These are phyloP conservation scores for Melieria crassipennis DNA, from an alignment of 2,888 invertebrate genomes.

Conservation along the genomic window DNA sequence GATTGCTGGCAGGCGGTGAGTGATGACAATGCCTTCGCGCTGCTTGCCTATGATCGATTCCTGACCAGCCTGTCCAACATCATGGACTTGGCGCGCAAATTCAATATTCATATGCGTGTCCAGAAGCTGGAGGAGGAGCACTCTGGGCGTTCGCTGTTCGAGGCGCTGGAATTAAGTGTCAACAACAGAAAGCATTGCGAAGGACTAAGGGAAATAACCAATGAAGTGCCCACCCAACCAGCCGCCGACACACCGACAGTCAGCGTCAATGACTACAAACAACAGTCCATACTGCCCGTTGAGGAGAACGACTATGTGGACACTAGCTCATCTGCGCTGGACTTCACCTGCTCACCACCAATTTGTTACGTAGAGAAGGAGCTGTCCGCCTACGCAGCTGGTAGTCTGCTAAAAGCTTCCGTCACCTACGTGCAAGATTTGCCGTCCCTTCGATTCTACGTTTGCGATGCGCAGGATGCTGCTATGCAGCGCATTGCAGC, in stretches of 20 bases:
- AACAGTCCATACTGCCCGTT: slow-evolving; percentile 13
- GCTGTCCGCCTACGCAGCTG: slow-evolving; percentile 29
- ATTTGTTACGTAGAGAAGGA: slow-evolving; percentile 19
- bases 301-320: slow-evolving; percentile 1
- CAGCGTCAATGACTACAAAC: slow-evolving; percentile 1
- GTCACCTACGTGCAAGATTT: slow-evolving; percentile 40
- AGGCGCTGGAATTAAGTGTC: neutral
- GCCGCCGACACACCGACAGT: neutral
- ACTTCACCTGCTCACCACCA: neutral
- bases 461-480: slow-evolving; percentile 34
- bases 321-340: neutral
- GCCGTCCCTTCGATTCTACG: slow-evolving; percentile 35
- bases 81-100: slow-evolving; percentile 41
- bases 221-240: neutral
- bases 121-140: slow-evolving; percentile 21
- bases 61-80: slow-evolving; percentile 37
- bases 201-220: neutral
- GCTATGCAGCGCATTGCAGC: slow-evolving; percentile 26
- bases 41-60: slow-evolving; percentile 38
- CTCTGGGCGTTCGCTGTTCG: neutral
- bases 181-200: neutral
- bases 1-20: slow-evolving; percentile 19
- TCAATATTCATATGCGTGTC: slow-evolving; percentile 40
- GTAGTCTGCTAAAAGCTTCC: slow-evolving; percentile 28
- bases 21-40: slow-evolving; percentile 12